Base-by-base conservation (phyloP, 64 coral and sea anemone genomes). In the Montipora cactus region DNA sequence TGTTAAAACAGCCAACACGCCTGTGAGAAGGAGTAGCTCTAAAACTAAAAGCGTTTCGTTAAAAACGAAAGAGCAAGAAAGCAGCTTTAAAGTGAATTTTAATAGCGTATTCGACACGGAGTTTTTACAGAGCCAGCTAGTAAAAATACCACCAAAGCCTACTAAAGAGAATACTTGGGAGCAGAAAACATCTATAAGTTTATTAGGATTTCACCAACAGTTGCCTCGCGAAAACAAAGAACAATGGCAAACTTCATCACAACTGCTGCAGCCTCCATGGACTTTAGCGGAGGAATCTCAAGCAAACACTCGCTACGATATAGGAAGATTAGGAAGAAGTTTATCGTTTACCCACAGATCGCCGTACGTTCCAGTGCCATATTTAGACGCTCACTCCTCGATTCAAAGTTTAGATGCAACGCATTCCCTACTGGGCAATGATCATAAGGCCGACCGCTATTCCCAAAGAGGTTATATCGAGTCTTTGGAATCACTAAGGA, bases 351-450 rank as follows among this genome's bases (percentile, higher is more conserved):
- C 47, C 1, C 47, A 3, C 82, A 71, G 18, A 47, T 70, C 62
- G 37, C 64, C 66, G 12, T 86, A 86, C 66, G 47, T 71, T 69
- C 82, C 81, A 67, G 58, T 28, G 23, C 81, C 58, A 19, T n/a
- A 84, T 15, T 46, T 14, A 67, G 7, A 1, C 47, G 67, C 58
- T 67, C 16, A n/a, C 44, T 59, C 7, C 7, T 44, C 5, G 14
- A 44, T 7, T 61, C 80, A 58, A 81, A 59, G n/a, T 46, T 44
- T 64, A 19, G 6, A 15, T 44, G 23, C 20, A 14, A 19, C 55
- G 23, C 25, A 61, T 21, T 66, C 80, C 44, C 16, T 23, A 2
- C 5, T 46, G 1, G 57, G 11, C 25, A 18, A 37, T 37, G 2
- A 28, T 0, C 28, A 67, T 25, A 2, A 84, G 12, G 15, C 5